Conservation (phyloP, 2,797 vertebrate species). For the Rhynchonycteris naso region DNA sequence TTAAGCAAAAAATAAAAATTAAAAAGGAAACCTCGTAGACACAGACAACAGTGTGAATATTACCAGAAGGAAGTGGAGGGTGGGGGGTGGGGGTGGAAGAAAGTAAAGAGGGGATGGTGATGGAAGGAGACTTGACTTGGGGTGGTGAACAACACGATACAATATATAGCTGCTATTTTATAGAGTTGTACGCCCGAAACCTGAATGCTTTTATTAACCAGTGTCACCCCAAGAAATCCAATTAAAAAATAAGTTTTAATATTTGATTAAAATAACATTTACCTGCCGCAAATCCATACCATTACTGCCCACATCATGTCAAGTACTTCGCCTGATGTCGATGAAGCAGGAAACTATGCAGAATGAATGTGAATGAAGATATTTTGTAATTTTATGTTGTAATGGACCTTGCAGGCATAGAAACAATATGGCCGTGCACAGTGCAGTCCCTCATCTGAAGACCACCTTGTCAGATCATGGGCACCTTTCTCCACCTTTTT, state of each 20-base stretch:
- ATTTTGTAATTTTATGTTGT: not conserved
- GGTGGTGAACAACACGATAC: too few relatives aligned
- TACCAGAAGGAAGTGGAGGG: too few relatives aligned
- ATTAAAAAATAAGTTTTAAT: not conserved
- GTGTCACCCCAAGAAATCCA: too few relatives aligned
- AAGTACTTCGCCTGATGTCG: not conserved
- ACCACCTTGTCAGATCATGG: not conserved
- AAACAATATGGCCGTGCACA: not conserved
- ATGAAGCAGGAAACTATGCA: not conserved
- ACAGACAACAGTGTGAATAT: too few relatives aligned
- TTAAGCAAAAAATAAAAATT: too few relatives aligned
- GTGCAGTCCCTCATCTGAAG: not conserved
- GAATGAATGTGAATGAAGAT: not conserved
- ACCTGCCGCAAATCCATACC: not conserved
- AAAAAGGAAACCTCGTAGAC: too few relatives aligned
- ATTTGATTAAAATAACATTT: constrained; percentile 45
- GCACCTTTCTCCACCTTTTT: not conserved
- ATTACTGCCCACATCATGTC: not conserved
- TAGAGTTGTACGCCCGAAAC: too few relatives aligned
- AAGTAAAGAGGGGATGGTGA: too few relatives aligned
- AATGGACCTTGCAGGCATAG: not conserved
- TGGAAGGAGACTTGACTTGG: too few relatives aligned
- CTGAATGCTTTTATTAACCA: too few relatives aligned
- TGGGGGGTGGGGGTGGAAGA: too few relatives aligned
- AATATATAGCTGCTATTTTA: too few relatives aligned